These are phyloP conservation scores for Gymnothorax reevesii DNA, from an alignment of 2,797 vertebrate genomes.

Conservation along the genomic window DNA sequence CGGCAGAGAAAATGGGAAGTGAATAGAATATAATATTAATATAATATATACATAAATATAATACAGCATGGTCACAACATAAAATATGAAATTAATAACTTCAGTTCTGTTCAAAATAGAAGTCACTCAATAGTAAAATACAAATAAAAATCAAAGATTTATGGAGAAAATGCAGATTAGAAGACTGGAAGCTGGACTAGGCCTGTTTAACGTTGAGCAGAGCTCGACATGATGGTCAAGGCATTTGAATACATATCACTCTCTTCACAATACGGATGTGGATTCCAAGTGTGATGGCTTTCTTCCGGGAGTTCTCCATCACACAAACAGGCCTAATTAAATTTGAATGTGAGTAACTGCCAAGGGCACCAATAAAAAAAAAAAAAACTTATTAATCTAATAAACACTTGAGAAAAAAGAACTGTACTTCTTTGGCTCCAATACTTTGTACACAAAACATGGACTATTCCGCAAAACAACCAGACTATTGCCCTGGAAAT, in stretches of 20 bases:
- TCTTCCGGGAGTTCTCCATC: not conserved
- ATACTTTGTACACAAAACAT: not conserved
- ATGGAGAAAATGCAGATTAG: not conserved
- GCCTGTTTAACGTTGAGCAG: not conserved
- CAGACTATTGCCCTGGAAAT: not conserved
- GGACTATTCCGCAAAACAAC: not conserved
- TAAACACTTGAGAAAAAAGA: not conserved
- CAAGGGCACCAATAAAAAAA: not conserved
- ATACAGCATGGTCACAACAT: too few relatives aligned
- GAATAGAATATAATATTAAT: not conserved
- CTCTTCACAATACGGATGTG: not conserved
- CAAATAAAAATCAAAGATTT: conserved; percentile 53
- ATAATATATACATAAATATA: too few relatives aligned
- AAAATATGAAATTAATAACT: too few relatives aligned
- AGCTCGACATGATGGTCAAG: not conserved
- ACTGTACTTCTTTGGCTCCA: not conserved
- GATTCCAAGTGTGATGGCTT: not conserved
- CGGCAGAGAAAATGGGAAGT: conserved; percentile 53
- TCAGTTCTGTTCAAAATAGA: too few relatives aligned
- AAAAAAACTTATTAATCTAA: not conserved
- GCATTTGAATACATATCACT: not conserved
- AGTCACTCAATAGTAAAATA: not conserved
- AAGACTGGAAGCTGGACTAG: not conserved
- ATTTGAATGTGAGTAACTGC: not conserved
- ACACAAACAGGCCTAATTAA: not conserved